These are phyloP conservation scores for Pelmatolapia mariae DNA, from an alignment of 2,113 vertebrate species.

Conservation along the genomic window DNA sequence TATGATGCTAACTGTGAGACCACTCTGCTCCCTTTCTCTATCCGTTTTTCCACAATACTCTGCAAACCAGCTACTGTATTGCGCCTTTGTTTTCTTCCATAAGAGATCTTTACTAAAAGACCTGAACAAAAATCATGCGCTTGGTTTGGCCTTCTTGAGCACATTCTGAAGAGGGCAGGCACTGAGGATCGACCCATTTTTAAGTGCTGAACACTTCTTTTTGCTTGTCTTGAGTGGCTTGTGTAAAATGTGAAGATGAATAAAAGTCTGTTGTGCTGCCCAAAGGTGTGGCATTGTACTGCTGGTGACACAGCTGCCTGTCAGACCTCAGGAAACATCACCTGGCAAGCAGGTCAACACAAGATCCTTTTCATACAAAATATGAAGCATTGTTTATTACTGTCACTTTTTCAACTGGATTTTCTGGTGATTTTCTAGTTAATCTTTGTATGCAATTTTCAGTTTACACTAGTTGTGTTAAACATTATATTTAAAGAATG, in stretches of 20 bases:
- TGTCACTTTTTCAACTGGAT: neutral
- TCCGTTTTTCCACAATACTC: neutral
- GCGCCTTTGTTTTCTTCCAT: conserved; percentile 51
- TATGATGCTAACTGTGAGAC: conserved; percentile 68
- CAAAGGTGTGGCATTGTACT: conserved; percentile 52
- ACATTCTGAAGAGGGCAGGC: conserved; percentile 51
- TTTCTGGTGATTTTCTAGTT: neutral
- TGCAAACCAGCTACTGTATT: conserved; percentile 47
- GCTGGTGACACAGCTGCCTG: conserved; percentile 50
- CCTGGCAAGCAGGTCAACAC: conserved; percentile 39
- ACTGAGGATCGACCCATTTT: conserved; percentile 44
- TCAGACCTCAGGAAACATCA: conserved; percentile 32
- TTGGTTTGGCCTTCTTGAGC: conserved; percentile 43
- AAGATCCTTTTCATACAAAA: neutral
- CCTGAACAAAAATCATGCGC: conserved; percentile 47
- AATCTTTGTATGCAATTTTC: neutral
- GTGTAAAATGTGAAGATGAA: conserved; percentile 44
- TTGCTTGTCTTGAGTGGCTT: conserved; percentile 50
- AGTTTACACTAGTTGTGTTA: neutral
- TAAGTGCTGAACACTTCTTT: conserved; percentile 48
- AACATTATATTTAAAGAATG: neutral
- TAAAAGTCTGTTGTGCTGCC: conserved; percentile 38
- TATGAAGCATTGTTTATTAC: neutral
- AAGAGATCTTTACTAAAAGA: conserved; percentile 34
- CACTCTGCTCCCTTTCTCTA: neutral